These are phyloP conservation scores for Pogonomyrmex barbatus DNA, from an alignment of 1,140 invertebrate genomes.

Conservation along the genomic window DNA sequence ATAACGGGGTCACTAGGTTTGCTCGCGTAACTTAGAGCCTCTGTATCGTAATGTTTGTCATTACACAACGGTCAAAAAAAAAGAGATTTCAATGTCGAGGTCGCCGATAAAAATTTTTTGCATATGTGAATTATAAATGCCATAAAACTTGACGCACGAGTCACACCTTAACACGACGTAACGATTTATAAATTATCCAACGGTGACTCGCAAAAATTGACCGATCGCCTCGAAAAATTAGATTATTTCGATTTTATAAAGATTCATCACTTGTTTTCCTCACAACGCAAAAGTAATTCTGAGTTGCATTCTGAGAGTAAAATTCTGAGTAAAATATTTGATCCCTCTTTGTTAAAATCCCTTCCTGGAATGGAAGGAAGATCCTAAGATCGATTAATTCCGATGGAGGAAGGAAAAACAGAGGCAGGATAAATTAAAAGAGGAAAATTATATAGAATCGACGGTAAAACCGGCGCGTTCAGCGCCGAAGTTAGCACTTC, in stretches of 20 bases:
- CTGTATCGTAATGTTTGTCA: constrained; percentile 28
- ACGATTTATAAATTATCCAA: neutral
- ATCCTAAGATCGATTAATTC: neutral
- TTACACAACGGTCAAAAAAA: neutral
- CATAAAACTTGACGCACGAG: neutral
- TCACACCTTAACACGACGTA: neutral
- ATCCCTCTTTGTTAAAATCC: neutral
- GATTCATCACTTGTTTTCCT: neutral
- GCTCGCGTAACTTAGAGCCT: constrained; percentile 51
- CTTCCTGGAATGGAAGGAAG: neutral
- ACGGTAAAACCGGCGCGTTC: neutral
- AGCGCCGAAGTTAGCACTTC: neutral
- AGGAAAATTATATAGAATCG: neutral
- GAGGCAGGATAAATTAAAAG: neutral
- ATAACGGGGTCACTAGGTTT: constrained; percentile 80
- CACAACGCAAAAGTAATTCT: neutral
- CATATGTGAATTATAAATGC: neutral
- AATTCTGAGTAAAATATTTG: neutral
- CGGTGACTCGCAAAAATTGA: neutral
- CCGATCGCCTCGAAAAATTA: neutral
- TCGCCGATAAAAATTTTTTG: neutral
- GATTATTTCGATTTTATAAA: neutral
- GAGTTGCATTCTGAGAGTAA: neutral
- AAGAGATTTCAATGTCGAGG: neutral
- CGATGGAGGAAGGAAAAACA: neutral